phyloP scores from a whole-genome alignment of 2,888 invertebrate species.

The Xestia rhomboidea region DNA sequence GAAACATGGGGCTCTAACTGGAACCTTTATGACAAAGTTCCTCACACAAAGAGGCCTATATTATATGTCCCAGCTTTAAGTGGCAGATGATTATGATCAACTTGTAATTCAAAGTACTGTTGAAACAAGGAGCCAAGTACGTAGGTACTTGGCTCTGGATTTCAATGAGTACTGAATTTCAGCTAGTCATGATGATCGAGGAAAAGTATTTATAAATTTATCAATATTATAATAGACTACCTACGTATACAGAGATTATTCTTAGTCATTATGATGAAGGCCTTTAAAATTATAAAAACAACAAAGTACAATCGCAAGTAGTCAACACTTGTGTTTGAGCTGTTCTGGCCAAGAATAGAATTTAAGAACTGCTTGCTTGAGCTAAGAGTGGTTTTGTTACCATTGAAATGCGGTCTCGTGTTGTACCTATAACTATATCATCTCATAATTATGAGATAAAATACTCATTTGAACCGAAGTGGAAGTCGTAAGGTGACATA shows the following conservation, averaged over 20 bases:
- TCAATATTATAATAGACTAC: not conserved
- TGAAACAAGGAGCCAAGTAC: not conserved
- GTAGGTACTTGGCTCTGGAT: no score
- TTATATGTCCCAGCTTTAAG: not conserved
- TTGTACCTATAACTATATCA: no score
- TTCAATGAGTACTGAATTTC: not conserved
- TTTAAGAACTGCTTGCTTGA: no score
- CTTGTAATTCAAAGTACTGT: not conserved
- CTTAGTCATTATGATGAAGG: not conserved
- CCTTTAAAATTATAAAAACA: no score
- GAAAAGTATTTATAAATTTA: not conserved
- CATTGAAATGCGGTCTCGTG: no score
- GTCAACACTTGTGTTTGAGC: not conserved
- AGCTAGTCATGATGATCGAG: not conserved
- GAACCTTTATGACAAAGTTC: not conserved
- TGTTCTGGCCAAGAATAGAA: not conserved
- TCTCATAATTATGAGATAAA: not conserved
- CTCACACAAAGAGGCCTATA: not conserved
- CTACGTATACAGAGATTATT: not conserved
- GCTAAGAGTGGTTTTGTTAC: no score
- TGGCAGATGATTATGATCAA: not conserved
- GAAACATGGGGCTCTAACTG: not conserved
- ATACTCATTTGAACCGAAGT: not conserved
- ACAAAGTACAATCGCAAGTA: no score
- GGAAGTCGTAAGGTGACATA: not conserved